phyloP scores from a whole-genome alignment of 2,888 invertebrate genomes.

The Crocallis elinguaria region DNA sequence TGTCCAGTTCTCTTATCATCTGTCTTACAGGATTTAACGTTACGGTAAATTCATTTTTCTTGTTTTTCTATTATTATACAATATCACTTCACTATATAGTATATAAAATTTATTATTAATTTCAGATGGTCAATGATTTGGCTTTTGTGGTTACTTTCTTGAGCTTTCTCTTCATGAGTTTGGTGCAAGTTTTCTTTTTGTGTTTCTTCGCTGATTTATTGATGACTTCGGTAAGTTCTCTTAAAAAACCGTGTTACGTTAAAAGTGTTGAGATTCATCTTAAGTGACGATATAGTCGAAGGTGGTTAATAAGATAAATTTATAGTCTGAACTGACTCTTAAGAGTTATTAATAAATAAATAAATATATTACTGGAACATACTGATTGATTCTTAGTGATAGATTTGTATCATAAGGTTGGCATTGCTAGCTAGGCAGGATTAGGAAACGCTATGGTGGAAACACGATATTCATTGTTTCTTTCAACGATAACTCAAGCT shows the following conservation, averaged over 20 bases:
- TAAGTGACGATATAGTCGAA: too few relatives aligned
- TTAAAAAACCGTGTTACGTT: not conserved
- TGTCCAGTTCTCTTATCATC: constrained; percentile 59
- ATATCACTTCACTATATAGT: not conserved
- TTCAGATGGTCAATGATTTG: constrained; percentile 55
- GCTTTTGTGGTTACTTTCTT: constrained; percentile 50
- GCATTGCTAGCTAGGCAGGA: too few relatives aligned
- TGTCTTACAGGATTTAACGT: constrained; percentile 68
- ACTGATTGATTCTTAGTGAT: too few relatives aligned
- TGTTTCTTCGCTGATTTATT: constrained; percentile 67
- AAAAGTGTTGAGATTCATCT: too few relatives aligned
- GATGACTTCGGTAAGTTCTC: constrained; percentile 56
- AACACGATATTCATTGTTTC: too few relatives aligned
- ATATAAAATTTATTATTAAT: constrained; percentile 22
- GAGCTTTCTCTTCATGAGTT: constrained; percentile 53
- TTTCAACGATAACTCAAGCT: too few relatives aligned
- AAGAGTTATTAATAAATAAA: too few relatives aligned
- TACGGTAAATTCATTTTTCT: constrained; percentile 42
- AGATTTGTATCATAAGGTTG: too few relatives aligned
- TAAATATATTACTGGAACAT: too few relatives aligned
- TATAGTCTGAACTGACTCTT: too few relatives aligned
- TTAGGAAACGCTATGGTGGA: too few relatives aligned
- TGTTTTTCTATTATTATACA: not conserved
- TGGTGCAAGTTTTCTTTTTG: constrained; percentile 63
- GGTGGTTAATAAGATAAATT: too few relatives aligned